Conservation (phyloP, 1,140 invertebrate species). For the Cepaea nemoralis region DNA sequence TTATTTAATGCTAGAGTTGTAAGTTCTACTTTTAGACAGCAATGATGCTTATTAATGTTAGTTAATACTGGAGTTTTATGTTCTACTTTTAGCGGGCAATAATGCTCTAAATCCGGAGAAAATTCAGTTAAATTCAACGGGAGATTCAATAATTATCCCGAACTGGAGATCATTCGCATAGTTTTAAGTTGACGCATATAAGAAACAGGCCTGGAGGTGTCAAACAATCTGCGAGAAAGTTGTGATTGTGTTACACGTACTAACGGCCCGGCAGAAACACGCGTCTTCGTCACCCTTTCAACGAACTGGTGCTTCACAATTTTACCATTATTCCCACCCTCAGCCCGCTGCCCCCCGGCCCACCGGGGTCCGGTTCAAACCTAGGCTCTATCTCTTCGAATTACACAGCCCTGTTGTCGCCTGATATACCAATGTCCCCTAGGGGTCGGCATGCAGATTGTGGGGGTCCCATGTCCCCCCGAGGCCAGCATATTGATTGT, state of each 20-base stretch:
- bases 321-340: slow-evolving; percentile 26
- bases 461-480: slow-evolving; percentile 17
- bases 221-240: too few relatives aligned
- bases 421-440: slow-evolving; percentile 24
- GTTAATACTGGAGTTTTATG: too few relatives aligned
- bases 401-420: slow-evolving; percentile 18
- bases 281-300: neutral
- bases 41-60: too few relatives aligned
- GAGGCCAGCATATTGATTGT: neutral
- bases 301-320: neutral
- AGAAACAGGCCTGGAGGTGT: too few relatives aligned
- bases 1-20: too few relatives aligned
- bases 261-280: neutral
- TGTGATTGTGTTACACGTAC: neutral
- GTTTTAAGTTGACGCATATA: too few relatives aligned
- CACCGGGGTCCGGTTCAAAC: neutral
- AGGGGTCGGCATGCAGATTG: slow-evolving; percentile 16
- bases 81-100: too few relatives aligned
- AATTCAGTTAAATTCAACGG: too few relatives aligned
- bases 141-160: too few relatives aligned
- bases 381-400: neutral
- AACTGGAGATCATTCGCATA: too few relatives aligned
- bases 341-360: slow-evolving; percentile 22
- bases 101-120: too few relatives aligned
- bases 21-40: too few relatives aligned